phyloP scores from a whole-genome alignment of 1,140 invertebrate species.

The Formica selysi region DNA sequence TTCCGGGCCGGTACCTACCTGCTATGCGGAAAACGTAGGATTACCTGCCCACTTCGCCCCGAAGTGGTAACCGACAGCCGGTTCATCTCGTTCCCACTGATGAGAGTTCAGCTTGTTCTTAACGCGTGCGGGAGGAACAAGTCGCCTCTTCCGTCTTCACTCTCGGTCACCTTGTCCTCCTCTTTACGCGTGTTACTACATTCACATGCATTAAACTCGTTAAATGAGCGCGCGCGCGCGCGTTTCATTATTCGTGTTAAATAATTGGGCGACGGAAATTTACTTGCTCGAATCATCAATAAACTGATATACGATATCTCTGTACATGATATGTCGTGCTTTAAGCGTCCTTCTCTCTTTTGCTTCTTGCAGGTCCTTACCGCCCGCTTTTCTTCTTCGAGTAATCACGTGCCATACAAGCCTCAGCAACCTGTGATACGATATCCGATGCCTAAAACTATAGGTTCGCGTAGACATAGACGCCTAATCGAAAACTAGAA shows the following conservation, averaged over 20 bases:
- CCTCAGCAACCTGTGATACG: conserved; percentile 84
- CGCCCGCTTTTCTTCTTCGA: conserved; percentile 32
- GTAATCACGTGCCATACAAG: conserved; percentile 82
- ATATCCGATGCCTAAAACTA: conserved; percentile 71
- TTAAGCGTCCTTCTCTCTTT: not conserved
- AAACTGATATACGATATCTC: not conserved
- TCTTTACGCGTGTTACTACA: too few relatives aligned
- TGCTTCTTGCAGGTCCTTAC: conserved; percentile 47
- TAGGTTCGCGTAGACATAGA: conserved; percentile 74
- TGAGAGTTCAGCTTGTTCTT: too few relatives aligned
- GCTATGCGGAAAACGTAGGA: conserved; percentile 63
- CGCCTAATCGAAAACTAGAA: conserved; percentile 51
- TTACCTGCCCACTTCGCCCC: not conserved
- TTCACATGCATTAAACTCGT: too few relatives aligned
- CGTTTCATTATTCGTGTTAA: not conserved
- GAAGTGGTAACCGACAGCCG: conserved; percentile 9
- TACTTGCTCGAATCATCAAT: not conserved
- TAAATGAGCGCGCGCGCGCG: not conserved
- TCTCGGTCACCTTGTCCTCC: too few relatives aligned
- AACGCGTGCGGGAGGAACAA: too few relatives aligned
- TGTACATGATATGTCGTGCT: conserved; percentile 10
- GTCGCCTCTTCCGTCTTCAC: too few relatives aligned
- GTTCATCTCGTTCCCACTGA: conserved; percentile 39
- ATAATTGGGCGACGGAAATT: not conserved
- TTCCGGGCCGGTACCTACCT: conserved; percentile 42